Percentiles rank a stretch among this genome's conserved stretches.
These are phyloP conservation scores for Bostrychus sinensis DNA, from an alignment of 2,113 vertebrate species.

Conservation along the genomic window DNA sequence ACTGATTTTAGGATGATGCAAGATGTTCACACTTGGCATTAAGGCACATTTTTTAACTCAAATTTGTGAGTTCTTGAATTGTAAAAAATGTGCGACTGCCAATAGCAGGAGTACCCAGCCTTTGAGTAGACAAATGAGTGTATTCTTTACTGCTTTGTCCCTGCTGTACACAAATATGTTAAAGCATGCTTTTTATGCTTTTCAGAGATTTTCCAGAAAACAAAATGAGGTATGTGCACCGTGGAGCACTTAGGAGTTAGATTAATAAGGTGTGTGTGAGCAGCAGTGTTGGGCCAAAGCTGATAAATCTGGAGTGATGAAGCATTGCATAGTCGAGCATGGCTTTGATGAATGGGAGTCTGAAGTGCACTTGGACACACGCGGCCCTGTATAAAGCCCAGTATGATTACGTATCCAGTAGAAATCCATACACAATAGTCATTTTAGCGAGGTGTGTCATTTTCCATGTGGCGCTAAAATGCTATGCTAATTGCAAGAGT, in stretches of 20 bases:
- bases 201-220: slow-evolving; percentile 8
- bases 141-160: no score
- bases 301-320: slow-evolving; percentile 70
- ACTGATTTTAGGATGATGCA: no score
- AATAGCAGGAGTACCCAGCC: no score
- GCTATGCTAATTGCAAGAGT: slow-evolving; percentile 52
- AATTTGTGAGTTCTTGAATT: no score
- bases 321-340: slow-evolving; percentile 43
- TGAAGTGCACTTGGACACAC: slow-evolving; percentile 40
- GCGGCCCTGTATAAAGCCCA: not conserved
- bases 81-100: no score
- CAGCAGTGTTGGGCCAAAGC: slow-evolving; percentile 56
- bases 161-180: not conserved
- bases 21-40: no score
- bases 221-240: not conserved
- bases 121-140: no score
- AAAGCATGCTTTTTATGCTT: not conserved
- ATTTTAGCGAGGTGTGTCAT: slow-evolving; percentile 35
- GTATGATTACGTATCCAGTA: not conserved
- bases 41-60: no score
- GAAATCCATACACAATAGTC: slow-evolving; percentile 2
- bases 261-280: slow-evolving; percentile 67
- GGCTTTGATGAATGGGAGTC: slow-evolving; percentile 72
- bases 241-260: slow-evolving; percentile 38
- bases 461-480: slow-evolving; percentile 47